These are phyloP conservation scores for Melanerpes formicivorus DNA, from an alignment of 2,113 vertebrate genomes.

Conservation along the genomic window DNA sequence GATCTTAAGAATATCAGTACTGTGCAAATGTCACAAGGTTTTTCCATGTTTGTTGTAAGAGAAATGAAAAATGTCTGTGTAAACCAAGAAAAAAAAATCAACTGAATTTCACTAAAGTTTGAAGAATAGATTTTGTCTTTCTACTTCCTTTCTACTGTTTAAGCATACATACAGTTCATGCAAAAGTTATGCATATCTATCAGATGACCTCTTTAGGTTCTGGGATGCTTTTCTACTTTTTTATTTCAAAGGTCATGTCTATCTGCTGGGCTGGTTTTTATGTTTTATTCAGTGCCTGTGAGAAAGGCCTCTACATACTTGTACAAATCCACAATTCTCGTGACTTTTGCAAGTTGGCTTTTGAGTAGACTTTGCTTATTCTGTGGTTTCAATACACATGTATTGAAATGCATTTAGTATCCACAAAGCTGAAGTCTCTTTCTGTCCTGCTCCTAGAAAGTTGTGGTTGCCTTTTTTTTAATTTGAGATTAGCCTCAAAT, in stretches of 20 bases:
- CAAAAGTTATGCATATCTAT: neutral
- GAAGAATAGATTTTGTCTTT: neutral
- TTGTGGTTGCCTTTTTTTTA: neutral
- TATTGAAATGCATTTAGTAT: neutral
- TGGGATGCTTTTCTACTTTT: neutral
- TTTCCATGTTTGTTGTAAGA: neutral
- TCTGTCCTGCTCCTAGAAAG: neutral
- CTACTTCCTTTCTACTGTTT: neutral
- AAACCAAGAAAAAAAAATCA: neutral
- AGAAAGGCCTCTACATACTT: neutral
- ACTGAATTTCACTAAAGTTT: neutral
- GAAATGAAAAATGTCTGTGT: neutral
- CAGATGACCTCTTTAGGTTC: neutral
- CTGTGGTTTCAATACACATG: neutral
- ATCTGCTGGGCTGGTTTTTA: neutral
- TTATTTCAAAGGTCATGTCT: neutral
- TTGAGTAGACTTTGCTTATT: neutral
- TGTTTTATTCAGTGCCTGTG: neutral
- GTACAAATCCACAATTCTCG: neutral
- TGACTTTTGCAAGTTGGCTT: neutral
- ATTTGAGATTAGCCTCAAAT: neutral
- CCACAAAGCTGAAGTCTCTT: neutral
- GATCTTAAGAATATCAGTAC: neutral
- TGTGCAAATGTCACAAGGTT: neutral
- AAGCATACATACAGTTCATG: neutral